These are phyloP conservation scores for Odocoileus hemionus DNA, from an alignment of 2,113 vertebrate genomes.

Conservation along the genomic window DNA sequence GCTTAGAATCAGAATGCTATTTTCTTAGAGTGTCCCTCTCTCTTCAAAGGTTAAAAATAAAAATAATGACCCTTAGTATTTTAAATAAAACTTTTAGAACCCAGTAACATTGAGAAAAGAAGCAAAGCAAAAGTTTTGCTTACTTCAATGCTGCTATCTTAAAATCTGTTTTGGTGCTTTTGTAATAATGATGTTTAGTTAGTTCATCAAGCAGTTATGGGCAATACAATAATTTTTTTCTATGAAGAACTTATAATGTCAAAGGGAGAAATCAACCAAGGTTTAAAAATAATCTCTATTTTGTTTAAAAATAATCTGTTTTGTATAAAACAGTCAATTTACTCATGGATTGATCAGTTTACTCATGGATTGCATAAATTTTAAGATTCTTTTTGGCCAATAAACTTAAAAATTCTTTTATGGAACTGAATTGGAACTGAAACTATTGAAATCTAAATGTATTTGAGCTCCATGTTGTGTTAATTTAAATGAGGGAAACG, in stretches of 20 bases:
- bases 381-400: not conserved
- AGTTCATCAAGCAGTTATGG: not conserved
- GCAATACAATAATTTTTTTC: not conserved
- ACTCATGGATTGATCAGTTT: not conserved
- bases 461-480: not conserved
- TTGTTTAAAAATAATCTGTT: not conserved
- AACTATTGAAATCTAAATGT: not conserved
- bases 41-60: slow-evolving; percentile 5
- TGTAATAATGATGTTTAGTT: not conserved
- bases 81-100: not conserved
- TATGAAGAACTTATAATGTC: not conserved
- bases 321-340: not conserved
- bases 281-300: not conserved
- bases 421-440: not conserved
- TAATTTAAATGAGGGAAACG: not conserved
- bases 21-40: not conserved
- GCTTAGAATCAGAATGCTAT: not conserved
- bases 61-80: not conserved
- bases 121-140: not conserved
- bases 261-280: not conserved
- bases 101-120: not conserved
- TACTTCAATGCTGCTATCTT: not conserved
- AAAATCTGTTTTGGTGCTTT: not conserved
- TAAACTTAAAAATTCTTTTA: slow-evolving; percentile 5
- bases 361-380: not conserved